These are phyloP conservation scores for Cynocephalus volans DNA, from an alignment of 2,113 vertebrate genomes.

Conservation along the genomic window DNA sequence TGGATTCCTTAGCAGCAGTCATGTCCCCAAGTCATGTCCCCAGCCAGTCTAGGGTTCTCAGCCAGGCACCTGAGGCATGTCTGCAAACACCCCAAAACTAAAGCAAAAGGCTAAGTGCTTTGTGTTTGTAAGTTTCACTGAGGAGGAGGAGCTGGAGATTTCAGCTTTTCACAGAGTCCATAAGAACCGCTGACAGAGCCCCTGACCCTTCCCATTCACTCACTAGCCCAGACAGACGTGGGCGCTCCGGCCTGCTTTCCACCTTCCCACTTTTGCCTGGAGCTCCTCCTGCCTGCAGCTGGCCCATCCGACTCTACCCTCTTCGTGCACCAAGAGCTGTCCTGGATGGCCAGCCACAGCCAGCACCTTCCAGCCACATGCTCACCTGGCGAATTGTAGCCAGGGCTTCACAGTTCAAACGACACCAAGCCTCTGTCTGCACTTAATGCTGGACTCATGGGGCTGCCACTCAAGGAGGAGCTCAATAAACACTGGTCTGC, in stretches of 20 bases:
- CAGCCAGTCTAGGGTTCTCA: not conserved
- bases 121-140: not conserved
- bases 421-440: not conserved
- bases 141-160: not conserved
- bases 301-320: not conserved
- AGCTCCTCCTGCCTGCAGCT: not conserved
- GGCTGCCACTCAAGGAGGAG: not conserved
- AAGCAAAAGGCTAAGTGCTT: not conserved
- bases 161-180: not conserved
- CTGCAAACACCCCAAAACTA: not conserved
- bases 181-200: not conserved
- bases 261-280: not conserved
- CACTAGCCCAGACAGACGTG: too few relatives aligned
- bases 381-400: not conserved
- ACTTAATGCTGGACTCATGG: rapidly evolving
- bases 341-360: not conserved
- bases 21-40: not conserved
- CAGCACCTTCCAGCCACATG: not conserved
- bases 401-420: too few relatives aligned
- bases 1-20: not conserved
- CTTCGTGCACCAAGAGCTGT: not conserved
- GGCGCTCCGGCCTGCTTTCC: not conserved
- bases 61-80: not conserved
- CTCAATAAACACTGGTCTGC: too few relatives aligned
- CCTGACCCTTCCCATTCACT: not conserved